phyloP scores from a whole-genome alignment of 35 echinoderm and acorn worm species.

The Diadema setosum region DNA sequence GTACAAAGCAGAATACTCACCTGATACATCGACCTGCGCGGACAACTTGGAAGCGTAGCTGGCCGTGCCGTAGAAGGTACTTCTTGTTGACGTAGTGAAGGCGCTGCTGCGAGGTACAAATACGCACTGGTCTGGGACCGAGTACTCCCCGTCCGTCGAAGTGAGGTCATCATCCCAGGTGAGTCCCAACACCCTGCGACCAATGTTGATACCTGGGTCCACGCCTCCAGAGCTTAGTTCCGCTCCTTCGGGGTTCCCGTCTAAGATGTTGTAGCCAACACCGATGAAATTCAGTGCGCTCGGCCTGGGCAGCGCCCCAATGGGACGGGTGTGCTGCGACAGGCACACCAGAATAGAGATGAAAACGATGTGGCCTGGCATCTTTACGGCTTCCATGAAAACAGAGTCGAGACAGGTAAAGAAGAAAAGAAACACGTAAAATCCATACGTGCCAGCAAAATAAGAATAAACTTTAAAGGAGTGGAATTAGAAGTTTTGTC shows the following conservation, averaged over 20 bases:
- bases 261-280: neutral
- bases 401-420: too few species aligned
- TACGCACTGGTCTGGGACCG: slow-evolving; percentile 8
- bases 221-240: slow-evolving; percentile 43
- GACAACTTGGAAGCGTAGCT: slow-evolving; percentile 39
- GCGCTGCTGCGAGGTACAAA: slow-evolving; percentile 24
- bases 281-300: too few species aligned
- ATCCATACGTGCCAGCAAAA: too few species aligned
- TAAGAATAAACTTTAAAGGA: too few species aligned
- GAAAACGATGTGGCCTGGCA: too few species aligned
- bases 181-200: slow-evolving; percentile 43
- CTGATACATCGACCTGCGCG: neutral
- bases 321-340: too few species aligned
- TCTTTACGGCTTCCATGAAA: too few species aligned
- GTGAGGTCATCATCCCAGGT: slow-evolving; percentile 31
- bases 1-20: too few species aligned
- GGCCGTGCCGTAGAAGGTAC: slow-evolving; percentile 47
- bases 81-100: neutral
- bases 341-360: too few species aligned
- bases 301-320: too few species aligned
- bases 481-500: too few species aligned
- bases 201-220: slow-evolving; percentile 53
- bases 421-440: too few species aligned
- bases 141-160: neutral
- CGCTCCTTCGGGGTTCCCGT: slow-evolving; percentile 71